A percentile compares a stretch with the other conserved stretches of the same genome.
Evolutionary conservation across 2,888 invertebrate genomes (phyloP).

Genomic region (Adela reaumurella): DNA sequence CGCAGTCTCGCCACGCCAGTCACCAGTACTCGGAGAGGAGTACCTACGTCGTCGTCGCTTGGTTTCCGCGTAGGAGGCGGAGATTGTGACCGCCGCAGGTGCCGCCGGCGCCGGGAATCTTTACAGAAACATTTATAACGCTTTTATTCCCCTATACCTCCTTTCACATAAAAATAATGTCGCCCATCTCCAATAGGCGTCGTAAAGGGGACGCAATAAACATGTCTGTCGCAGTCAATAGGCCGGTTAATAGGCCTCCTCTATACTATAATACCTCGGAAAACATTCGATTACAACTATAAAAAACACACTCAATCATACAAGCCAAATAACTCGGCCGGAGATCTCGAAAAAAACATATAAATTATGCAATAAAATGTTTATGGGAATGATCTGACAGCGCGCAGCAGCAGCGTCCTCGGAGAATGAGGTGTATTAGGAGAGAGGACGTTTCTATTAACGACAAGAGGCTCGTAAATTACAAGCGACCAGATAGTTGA

Average conservation of each 20-base stretch:
- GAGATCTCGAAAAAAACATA: background rate
- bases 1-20: too few species aligned
- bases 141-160: too few species aligned
- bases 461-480: constrained; percentile 21
- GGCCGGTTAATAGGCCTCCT: background rate
- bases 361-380: background rate
- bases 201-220: background rate
- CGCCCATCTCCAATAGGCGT: background rate
- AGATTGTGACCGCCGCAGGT: too few species aligned
- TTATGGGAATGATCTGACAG: background rate
- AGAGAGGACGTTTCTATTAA: constrained; percentile 16
- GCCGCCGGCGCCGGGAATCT: too few species aligned
- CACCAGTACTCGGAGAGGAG: too few species aligned
- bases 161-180: background rate
- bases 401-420: too few species aligned
- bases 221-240: background rate
- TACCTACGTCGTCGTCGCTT: too few species aligned
- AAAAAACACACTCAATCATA: background rate
- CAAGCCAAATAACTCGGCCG: background rate
- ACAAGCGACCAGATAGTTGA: constrained; percentile 28
- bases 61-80: too few species aligned
- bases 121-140: too few species aligned
- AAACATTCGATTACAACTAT: background rate
- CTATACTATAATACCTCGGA: background rate
- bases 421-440: constrained; percentile 2